Conservation (phyloP, 37 sponge, comb jelly and placozoan genomes). For the Tethya wilhelma region DNA sequence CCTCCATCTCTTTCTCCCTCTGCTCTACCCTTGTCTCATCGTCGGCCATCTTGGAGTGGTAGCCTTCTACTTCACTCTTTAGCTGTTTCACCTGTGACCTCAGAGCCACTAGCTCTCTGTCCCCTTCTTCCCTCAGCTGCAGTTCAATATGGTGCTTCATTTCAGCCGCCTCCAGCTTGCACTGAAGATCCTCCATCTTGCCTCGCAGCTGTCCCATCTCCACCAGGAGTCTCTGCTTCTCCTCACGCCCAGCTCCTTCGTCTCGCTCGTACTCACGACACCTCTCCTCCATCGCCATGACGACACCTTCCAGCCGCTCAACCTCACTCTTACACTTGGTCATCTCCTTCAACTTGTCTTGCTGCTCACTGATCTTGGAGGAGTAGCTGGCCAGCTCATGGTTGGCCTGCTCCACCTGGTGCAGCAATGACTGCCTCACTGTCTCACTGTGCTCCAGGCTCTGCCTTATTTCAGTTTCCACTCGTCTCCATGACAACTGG, state of each 20-base stretch:
- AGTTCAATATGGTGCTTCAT: not conserved
- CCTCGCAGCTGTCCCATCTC: slow-evolving; percentile 10
- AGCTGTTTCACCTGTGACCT: slow-evolving; percentile 10
- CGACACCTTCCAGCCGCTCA: slow-evolving; percentile 5
- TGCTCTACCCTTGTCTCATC: not conserved
- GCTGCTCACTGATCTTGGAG: not conserved
- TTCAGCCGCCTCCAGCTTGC: not conserved
- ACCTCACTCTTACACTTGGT: slow-evolving; percentile 6
- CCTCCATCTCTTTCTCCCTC: slow-evolving; percentile 40
- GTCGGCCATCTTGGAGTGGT: no score
- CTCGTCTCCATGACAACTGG: not conserved
- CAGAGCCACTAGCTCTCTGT: slow-evolving; percentile 17
- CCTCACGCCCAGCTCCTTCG: not conserved
- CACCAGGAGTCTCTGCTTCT: slow-evolving; percentile 21
- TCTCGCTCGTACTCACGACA: not conserved
- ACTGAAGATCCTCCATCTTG: not conserved
- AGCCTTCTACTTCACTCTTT: slow-evolving; percentile 23
- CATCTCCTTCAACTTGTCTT: slow-evolving; percentile 1
- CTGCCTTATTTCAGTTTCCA: slow-evolving; percentile 16
- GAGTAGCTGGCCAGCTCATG: not conserved
- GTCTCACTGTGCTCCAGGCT: slow-evolving; percentile 33
- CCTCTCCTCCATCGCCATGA: not conserved
- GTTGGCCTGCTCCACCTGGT: slow-evolving; percentile 24
- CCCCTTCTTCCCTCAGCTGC: slow-evolving; percentile 33
- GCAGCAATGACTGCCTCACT: slow-evolving; percentile 14